Percentiles rank a stretch among this genome's conserved stretches.
phyloP scores from a whole-genome alignment of 2,113 vertebrate species.

The Vombatus ursinus region DNA sequence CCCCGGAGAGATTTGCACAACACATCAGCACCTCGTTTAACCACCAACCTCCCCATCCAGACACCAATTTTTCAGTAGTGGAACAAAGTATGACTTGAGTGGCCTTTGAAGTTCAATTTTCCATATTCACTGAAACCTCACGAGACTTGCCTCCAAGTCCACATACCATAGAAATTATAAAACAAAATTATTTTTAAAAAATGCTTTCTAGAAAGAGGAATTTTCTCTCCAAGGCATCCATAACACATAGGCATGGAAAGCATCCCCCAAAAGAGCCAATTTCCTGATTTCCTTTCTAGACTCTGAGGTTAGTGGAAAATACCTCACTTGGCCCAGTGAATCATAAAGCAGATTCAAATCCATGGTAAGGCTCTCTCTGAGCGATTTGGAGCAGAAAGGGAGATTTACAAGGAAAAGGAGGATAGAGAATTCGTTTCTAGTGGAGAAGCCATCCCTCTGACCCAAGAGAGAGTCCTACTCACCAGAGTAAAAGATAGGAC shows the following conservation, averaged over 20 bases:
- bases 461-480: conserved; percentile 51
- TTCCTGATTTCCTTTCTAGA: conserved; percentile 41
- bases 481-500: not conserved
- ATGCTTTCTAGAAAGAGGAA: conserved; percentile 15
- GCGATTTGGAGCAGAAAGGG: not conserved
- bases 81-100: not conserved
- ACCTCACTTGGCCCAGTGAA: conserved; percentile 31
- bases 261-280: not conserved
- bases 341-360: conserved; percentile 49
- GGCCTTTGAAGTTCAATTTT: conserved; percentile 43
- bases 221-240: not conserved
- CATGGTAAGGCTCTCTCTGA: conserved; percentile 47
- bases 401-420: not conserved
- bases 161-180: conserved; percentile 46
- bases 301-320: conserved; percentile 29
- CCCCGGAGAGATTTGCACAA: conserved; percentile 27
- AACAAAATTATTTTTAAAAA: conserved; percentile 41
- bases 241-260: not conserved
- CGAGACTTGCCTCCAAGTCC: conserved; percentile 40
- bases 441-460: conserved; percentile 34
- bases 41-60: not conserved
- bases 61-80: conserved; percentile 37
- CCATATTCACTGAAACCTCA: conserved; percentile 32
- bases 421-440: conserved; percentile 59
- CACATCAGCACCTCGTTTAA: conserved; percentile 6